phyloP scores from a whole-genome alignment of 2,113 vertebrate species.

The Xyrauchen texanus region DNA sequence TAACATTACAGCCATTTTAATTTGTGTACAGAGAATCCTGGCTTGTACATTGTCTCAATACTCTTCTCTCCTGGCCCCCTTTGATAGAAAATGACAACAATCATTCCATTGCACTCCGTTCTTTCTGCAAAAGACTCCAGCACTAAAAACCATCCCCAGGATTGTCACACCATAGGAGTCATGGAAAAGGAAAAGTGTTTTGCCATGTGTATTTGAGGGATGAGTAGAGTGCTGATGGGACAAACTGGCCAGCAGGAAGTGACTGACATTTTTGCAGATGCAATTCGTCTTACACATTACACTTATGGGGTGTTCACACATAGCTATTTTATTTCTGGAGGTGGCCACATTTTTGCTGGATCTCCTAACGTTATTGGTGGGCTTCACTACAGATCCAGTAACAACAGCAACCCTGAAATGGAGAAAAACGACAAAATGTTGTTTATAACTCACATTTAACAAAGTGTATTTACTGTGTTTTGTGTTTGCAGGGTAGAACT shows the following conservation, averaged over 20 bases:
- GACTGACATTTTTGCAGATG: slow-evolving; percentile 50
- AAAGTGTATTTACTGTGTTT: too few species aligned
- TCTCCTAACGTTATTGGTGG: too few species aligned
- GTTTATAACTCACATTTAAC: too few species aligned
- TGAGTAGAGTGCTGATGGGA: slow-evolving; percentile 53
- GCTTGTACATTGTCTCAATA: slow-evolving; percentile 1
- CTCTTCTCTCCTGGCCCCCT: slow-evolving; percentile 32
- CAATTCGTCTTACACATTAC: too few species aligned
- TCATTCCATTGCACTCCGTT: slow-evolving; percentile 55
- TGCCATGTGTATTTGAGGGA: slow-evolving; percentile 57
- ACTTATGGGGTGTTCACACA: too few species aligned
- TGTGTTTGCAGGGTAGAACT: too few species aligned
- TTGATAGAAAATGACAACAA: slow-evolving; percentile 45
- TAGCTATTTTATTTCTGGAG: too few species aligned
- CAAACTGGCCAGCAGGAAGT: slow-evolving; percentile 64
- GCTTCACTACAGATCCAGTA: too few species aligned
- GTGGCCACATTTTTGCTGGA: too few species aligned
- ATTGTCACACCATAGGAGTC: slow-evolving; percentile 55
- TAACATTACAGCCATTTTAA: slow-evolving; percentile 4
- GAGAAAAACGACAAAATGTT: too few species aligned
- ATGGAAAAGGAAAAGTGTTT: slow-evolving; percentile 64
- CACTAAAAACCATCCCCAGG: slow-evolving; percentile 54
- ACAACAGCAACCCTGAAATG: too few species aligned
- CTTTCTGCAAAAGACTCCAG: slow-evolving; percentile 60
- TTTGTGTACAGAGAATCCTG: neutral